Percentiles rank a stretch among this genome's conserved stretches.
These are phyloP conservation scores for Phyllotis vaccarum DNA, from an alignment of 2,797 vertebrate genomes.

Conservation along the genomic window DNA sequence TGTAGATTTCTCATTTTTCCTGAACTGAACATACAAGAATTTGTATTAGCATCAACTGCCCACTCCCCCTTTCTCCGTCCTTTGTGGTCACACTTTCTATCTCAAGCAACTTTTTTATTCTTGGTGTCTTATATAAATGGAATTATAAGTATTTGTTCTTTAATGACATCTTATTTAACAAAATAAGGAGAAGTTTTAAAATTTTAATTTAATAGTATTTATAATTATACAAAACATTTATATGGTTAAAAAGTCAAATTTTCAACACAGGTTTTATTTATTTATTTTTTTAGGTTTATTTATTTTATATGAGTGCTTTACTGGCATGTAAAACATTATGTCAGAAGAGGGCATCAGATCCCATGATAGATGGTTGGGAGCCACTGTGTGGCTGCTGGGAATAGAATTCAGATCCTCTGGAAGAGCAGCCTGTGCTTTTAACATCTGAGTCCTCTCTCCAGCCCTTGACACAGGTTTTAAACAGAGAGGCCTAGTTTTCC, in stretches of 20 bases:
- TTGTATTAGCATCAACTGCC: neutral
- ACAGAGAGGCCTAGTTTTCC: neutral
- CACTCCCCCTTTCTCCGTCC: no score
- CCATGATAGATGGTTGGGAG: neutral
- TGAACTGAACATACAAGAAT: neutral
- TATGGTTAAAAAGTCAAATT: constrained; percentile 31
- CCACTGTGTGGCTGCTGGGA: neutral
- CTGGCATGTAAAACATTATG: neutral
- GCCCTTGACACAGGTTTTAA: neutral
- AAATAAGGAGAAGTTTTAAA: constrained; percentile 7
- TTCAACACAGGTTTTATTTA: neutral
- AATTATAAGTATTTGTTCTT: constrained; percentile 22
- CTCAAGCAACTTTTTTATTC: neutral
- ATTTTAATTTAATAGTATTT: constrained; percentile 20
- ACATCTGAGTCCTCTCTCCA: neutral
- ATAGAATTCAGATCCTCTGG: neutral
- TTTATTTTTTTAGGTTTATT: neutral
- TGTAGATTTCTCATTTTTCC: neutral
- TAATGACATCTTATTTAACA: constrained; percentile 54
- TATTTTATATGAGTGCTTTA: neutral
- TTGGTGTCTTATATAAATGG: neutral
- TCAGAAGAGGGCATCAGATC: neutral
- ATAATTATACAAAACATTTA: constrained; percentile 26
- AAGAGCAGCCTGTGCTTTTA: neutral
- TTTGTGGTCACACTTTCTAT: neutral